Conservation (phyloP, 2,888 invertebrate species). For the Junonia oenone region DNA sequence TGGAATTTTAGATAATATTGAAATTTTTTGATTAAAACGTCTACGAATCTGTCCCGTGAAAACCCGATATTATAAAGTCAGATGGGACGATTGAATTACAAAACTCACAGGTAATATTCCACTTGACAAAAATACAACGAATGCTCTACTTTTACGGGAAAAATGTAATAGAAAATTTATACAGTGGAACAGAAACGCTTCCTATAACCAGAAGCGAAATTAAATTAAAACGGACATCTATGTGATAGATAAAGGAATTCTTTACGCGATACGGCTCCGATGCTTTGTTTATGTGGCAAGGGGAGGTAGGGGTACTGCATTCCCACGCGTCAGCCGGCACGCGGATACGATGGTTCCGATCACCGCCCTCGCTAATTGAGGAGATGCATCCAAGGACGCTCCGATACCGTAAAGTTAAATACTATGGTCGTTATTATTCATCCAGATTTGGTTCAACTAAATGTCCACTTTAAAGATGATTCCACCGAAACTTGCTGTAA, state of each 20-base stretch:
- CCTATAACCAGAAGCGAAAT: neutral
- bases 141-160: neutral
- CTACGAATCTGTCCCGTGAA: neutral
- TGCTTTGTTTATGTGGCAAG: conserved; percentile 43
- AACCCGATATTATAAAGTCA: neutral
- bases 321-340: conserved; percentile 51
- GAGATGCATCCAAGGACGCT: conserved; percentile 51
- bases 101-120: neutral
- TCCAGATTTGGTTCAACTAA: neutral
- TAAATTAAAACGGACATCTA: neutral
- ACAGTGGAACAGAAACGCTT: neutral
- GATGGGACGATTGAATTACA: neutral
- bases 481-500: neutral
- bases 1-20: neutral
- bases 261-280: conserved; percentile 22
- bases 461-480: neutral
- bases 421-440: conserved; percentile 1
- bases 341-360: conserved; percentile 68
- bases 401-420: conserved; percentile 22
- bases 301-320: conserved; percentile 50
- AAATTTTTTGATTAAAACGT: neutral
- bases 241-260: conserved; percentile 17
- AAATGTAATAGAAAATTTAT: neutral
- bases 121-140: neutral
- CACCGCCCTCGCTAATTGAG: conserved; percentile 70